A percentile compares a stretch with the other conserved stretches of the same genome.
These are phyloP conservation scores for Epirrita christyi DNA, from an alignment of 2,888 invertebrate genomes.

Conservation along the genomic window DNA sequence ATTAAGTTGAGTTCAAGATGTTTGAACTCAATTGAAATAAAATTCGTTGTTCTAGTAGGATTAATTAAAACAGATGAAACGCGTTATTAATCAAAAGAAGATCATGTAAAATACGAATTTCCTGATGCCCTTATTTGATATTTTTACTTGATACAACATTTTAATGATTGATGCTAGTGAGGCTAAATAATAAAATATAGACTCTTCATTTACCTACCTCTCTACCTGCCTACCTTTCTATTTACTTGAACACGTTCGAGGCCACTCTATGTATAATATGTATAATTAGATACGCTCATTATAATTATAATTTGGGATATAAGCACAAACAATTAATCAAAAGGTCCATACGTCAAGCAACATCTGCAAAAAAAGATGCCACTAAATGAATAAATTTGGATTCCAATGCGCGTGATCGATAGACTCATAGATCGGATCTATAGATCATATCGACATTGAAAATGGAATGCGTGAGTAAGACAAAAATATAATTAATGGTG, in stretches of 20 bases:
- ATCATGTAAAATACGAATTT: not conserved
- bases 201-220: too few species aligned
- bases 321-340: conserved; percentile 63
- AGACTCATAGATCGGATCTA: conserved; percentile 82
- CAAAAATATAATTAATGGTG: conserved; percentile 85
- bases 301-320: conserved; percentile 58
- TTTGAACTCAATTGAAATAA: too few species aligned
- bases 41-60: too few species aligned
- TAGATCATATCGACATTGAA: conserved; percentile 82
- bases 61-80: too few species aligned
- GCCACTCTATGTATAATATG: conserved; percentile 5
- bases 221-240: too few species aligned
- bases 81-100: not conserved
- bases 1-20: too few species aligned
- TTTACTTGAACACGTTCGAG: too few species aligned
- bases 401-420: conserved; percentile 81
- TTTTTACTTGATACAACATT: too few species aligned
- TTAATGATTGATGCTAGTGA: too few species aligned
- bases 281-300: conserved; percentile 60
- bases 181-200: too few species aligned
- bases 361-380: conserved; percentile 78
- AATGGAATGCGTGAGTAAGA: conserved; percentile 85
- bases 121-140: too few species aligned
- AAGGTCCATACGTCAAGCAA: conserved; percentile 63
- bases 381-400: conserved; percentile 83